Conservation (phyloP, 2,797 vertebrate species). For the Channallabes apus region DNA sequence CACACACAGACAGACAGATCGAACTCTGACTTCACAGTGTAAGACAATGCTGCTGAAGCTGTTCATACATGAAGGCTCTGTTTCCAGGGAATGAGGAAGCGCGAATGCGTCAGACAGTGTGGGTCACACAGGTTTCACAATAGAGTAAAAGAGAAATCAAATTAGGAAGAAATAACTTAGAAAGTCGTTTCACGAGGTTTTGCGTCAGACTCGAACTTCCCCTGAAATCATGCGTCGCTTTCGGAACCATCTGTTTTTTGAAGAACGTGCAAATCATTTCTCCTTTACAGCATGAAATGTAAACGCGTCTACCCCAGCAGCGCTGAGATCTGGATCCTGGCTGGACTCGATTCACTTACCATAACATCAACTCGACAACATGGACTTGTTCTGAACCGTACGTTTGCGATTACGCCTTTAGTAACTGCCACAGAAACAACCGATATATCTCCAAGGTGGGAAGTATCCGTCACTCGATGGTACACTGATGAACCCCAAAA, state of each 20-base stretch:
- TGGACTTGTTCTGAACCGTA: not conserved
- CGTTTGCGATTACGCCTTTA: too few species aligned
- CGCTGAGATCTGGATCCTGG: not conserved
- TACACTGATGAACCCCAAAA: too few species aligned
- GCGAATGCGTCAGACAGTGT: slow-evolving; percentile 34
- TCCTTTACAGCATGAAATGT: not conserved
- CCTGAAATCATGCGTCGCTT: not conserved
- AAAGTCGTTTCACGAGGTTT: slow-evolving; percentile 17
- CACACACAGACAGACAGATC: not conserved
- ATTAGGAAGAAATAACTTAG: slow-evolving; percentile 42
- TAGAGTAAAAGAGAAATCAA: slow-evolving; percentile 30
- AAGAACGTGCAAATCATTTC: not conserved
- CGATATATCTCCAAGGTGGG: too few species aligned
- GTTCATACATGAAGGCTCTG: not conserved
- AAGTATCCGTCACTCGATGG: too few species aligned
- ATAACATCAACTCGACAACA: not conserved
- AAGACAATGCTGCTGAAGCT: not conserved
- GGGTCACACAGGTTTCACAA: slow-evolving; percentile 44
- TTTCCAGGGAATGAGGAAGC: slow-evolving; percentile 53
- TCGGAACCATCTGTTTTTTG: not conserved
- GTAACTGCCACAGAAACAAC: too few species aligned
- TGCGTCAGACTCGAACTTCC: slow-evolving; percentile 5
- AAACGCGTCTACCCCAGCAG: not conserved
- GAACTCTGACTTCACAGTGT: slow-evolving; percentile 3
- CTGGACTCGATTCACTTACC: not conserved